Percentiles rank a stretch among this genome's conserved stretches.
Evolutionary conservation across 2,888 invertebrate species (phyloP).

Genomic region (Agonopterix arenella): DNA sequence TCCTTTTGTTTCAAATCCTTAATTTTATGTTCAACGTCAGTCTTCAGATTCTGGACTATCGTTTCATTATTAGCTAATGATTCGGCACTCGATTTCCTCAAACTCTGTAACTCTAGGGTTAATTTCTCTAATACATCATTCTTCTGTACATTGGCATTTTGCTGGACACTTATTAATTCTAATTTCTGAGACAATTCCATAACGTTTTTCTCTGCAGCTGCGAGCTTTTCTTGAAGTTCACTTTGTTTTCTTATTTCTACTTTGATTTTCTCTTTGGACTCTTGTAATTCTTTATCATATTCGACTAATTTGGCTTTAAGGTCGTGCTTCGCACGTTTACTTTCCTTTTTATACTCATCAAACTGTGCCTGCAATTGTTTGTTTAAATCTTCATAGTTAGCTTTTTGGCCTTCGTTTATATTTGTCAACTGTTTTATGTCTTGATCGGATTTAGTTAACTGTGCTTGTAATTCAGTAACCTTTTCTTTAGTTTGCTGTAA

Average conservation of each 20-base stretch:
- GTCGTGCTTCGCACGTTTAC: slow-evolving; percentile 69
- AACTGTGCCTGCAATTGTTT: slow-evolving; percentile 57
- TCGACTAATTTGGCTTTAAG: slow-evolving; percentile 77
- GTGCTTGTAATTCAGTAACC: slow-evolving; percentile 53
- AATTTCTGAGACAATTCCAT: slow-evolving; percentile 58
- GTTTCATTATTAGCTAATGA: slow-evolving; percentile 50
- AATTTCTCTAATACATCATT: slow-evolving; percentile 61
- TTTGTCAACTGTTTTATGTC: slow-evolving; percentile 61
- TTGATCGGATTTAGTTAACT: slow-evolving; percentile 58
- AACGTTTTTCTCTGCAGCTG: slow-evolving; percentile 48
- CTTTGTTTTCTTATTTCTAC: slow-evolving; percentile 54
- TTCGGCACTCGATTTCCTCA: slow-evolving; percentile 50
- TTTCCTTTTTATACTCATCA: slow-evolving; percentile 63
- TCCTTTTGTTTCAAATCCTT: slow-evolving; percentile 58
- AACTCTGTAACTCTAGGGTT: slow-evolving; percentile 57
- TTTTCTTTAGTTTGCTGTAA: slow-evolving; percentile 52
- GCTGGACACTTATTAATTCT: slow-evolving; percentile 57
- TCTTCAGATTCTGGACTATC: slow-evolving; percentile 47
- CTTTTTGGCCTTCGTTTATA: slow-evolving; percentile 67
- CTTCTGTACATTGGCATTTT: slow-evolving; percentile 54
- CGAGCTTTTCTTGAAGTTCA: slow-evolving; percentile 50
- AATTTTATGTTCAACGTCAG: slow-evolving; percentile 55
- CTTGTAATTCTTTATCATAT: slow-evolving; percentile 53
- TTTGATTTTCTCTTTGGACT: slow-evolving; percentile 53
- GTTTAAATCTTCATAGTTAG: slow-evolving; percentile 67